phyloP scores from a whole-genome alignment of 2,113 vertebrate species.

The Megaceryle maxima region DNA sequence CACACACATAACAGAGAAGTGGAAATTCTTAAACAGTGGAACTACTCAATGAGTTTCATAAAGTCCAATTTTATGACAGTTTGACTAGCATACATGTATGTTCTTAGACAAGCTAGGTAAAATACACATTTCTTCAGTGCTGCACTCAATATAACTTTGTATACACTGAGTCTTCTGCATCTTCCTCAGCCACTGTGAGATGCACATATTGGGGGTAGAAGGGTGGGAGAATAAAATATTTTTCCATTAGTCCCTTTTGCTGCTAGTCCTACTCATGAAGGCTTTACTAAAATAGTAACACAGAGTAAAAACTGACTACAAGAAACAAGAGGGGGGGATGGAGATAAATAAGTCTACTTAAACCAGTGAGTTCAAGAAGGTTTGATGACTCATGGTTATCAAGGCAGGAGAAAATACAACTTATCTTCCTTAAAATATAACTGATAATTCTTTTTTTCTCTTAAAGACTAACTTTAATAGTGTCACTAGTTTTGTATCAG shows the following conservation, averaged over 20 bases:
- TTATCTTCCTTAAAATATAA: neutral
- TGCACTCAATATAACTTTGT: neutral
- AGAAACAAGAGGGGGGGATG: neutral
- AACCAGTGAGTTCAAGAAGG: neutral
- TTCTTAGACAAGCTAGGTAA: neutral
- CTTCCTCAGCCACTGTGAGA: neutral
- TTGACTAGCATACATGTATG: neutral
- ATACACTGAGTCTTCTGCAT: neutral
- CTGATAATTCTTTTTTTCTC: neutral
- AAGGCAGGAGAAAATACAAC: neutral
- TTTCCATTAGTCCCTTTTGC: neutral
- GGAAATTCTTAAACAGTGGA: neutral
- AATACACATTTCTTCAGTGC: neutral
- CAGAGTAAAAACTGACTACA: neutral
- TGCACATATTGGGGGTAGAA: neutral
- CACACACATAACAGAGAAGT: neutral
- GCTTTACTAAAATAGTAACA: neutral
- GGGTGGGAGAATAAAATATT: neutral
- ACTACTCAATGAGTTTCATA: neutral
- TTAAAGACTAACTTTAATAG: neutral
- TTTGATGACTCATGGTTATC: neutral
- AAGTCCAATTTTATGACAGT: neutral
- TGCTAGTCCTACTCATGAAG: neutral
- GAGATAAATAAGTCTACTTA: neutral
- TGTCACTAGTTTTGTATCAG: neutral